phyloP scores from a whole-genome alignment of 2,113 vertebrate species.

The Ramphastos sulfuratus region DNA sequence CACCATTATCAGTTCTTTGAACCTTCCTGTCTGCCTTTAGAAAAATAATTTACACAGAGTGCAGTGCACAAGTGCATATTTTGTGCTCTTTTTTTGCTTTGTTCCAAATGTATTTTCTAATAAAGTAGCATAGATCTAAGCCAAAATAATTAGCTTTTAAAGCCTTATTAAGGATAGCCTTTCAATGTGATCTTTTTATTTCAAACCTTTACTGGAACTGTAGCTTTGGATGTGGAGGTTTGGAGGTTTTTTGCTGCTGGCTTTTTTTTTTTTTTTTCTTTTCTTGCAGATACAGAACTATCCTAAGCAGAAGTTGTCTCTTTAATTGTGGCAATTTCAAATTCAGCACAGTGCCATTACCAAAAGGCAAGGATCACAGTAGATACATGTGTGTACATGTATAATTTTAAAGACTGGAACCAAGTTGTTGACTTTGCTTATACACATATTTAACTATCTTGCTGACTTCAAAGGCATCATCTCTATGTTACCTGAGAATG shows the following conservation, averaged over 20 bases:
- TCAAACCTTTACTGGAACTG: neutral
- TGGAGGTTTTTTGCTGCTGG: neutral
- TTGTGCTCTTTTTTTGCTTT: conserved; percentile 15
- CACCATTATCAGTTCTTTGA: conserved; percentile 52
- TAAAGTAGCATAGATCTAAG: neutral
- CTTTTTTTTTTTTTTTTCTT: neutral
- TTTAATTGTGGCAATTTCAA: conserved; percentile 24
- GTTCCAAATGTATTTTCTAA: conserved; percentile 19
- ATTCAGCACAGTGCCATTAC: neutral
- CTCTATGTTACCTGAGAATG: neutral
- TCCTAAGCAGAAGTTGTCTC: neutral
- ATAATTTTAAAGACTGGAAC: conserved; percentile 12
- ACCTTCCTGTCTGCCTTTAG: conserved; percentile 19
- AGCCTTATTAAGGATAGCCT: neutral
- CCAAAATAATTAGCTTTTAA: conserved; percentile 7
- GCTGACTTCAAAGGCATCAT: conserved; percentile 33
- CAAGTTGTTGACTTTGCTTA: neutral
- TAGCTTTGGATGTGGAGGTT: neutral
- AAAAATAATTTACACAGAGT: conserved; percentile 37
- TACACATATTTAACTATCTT: neutral
- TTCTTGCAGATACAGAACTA: neutral
- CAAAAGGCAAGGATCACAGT: neutral
- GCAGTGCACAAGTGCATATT: neutral
- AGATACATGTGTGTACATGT: neutral
- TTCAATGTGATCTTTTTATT: conserved; percentile 9